Base-by-base conservation (phyloP, 1,140 invertebrate species). In the Dendrolimus punctatus region DNA sequence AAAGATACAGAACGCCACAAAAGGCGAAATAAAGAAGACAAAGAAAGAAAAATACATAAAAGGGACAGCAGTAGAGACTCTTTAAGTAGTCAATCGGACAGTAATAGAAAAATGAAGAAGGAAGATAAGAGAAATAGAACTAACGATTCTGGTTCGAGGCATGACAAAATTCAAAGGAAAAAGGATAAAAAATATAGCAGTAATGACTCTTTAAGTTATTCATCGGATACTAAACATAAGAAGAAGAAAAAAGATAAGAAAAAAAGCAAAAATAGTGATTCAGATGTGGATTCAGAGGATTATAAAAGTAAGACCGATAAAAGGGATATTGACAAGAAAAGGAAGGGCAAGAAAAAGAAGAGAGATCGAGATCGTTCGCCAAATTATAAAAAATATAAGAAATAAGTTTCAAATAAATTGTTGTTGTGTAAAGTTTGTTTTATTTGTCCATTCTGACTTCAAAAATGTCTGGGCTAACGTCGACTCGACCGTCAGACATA, bases 321-420 rank as follows among this genome's bases (percentile, higher is more conserved):
- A 53, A 68, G 73, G 62, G 84, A 87, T 62, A 86, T 80, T 54
- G 85, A 88, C 62, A 87, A 87, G 60, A 88, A 88, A 62, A 70
- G 84, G 49, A 88, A 87, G 68, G 83, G 86, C 0, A 87, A 87
- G 56, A 88, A 87, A 67, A 88, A 87, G 72, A 87, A 85, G 56
- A 69, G 85, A 53, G 86, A 88, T 47, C 71, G 83, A 56, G 84
- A 85, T 71, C 73, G 83, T 6, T 86, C 83, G 2, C 84, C 80
- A 8, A 79, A 81, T 57, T 76, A 80, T 62, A 76, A 73, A 52
- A 85, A 85, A 48, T 63, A 82, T 74, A 85, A 71, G 42, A 85
- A 85, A 64, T 85, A 76, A 75, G 63, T 51, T 51, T 50, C 41
- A 41, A 46, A 44, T 40, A 64, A 59, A 58, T 60, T 56, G 62